These are phyloP conservation scores for Ischnus inquisitorius DNA, from an alignment of 2,888 invertebrate species.

Conservation along the genomic window DNA sequence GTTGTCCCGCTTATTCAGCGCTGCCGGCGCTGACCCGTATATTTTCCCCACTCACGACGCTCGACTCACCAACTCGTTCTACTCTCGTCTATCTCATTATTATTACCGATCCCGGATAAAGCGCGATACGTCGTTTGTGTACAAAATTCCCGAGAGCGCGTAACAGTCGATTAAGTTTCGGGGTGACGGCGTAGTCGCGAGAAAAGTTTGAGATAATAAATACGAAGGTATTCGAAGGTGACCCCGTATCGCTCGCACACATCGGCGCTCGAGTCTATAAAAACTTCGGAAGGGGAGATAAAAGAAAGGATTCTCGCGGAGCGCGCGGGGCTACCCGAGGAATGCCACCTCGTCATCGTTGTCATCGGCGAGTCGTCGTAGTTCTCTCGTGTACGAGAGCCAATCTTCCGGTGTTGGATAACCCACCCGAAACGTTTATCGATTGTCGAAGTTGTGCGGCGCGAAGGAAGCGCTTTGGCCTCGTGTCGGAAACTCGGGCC, in stretches of 20 bases:
- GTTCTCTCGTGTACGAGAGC: slow-evolving; percentile 25
- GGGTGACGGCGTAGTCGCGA: neutral
- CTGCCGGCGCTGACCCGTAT: slow-evolving; percentile 82
- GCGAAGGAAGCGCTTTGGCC: slow-evolving; percentile 54
- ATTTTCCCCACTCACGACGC: slow-evolving; percentile 67
- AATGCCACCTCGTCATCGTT: slow-evolving; percentile 35
- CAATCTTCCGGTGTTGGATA: slow-evolving; percentile 34
- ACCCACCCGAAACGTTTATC: slow-evolving; percentile 50
- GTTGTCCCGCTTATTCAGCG: slow-evolving; percentile 81
- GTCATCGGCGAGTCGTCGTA: neutral
- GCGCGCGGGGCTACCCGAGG: slow-evolving; percentile 5
- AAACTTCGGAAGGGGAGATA: slow-evolving; percentile 1
- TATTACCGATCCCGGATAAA: slow-evolving; percentile 47
- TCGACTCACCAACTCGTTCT: slow-evolving; percentile 14
- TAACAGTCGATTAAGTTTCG: no score
- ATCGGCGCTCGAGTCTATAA: slow-evolving; percentile 40
- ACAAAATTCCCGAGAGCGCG: no score
- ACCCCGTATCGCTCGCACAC: slow-evolving; percentile 28
- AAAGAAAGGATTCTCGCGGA: neutral
- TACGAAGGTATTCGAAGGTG: slow-evolving; percentile 39
- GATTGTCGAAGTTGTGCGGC: slow-evolving; percentile 33
- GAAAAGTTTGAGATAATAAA: slow-evolving; percentile 25
- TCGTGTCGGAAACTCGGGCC: slow-evolving; percentile 42
- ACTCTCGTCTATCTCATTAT: slow-evolving; percentile 8
- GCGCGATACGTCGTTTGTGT: neutral